phyloP scores from a whole-genome alignment of 2,113 vertebrate species.

The Semnopithecus entellus region DNA sequence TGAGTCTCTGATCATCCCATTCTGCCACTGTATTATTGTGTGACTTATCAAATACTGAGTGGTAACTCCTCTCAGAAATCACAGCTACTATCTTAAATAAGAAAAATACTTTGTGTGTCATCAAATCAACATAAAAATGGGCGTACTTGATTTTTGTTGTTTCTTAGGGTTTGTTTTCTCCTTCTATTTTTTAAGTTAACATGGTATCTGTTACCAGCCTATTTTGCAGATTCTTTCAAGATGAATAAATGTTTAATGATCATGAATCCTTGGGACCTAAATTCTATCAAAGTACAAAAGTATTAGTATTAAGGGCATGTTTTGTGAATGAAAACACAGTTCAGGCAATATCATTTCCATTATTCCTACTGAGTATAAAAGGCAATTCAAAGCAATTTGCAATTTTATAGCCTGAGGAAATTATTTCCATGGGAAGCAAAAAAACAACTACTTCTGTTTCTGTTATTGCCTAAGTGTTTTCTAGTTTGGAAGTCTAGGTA shows the following conservation, averaged over 20 bases:
- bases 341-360: slow-evolving; percentile 59
- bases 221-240: background rate
- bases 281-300: background rate
- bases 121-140: background rate
- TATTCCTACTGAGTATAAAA: slow-evolving; percentile 52
- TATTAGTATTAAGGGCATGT: slow-evolving; percentile 42
- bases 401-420: slow-evolving; percentile 56
- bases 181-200: background rate
- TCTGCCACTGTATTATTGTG: rapidly evolving
- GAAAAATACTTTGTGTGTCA: background rate
- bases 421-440: slow-evolving; percentile 29
- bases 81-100: background rate
- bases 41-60: rapidly evolving
- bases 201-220: background rate
- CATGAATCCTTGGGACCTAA: slow-evolving; percentile 41
- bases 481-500: background rate
- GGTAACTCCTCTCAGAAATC: background rate
- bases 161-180: background rate
- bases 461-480: background rate
- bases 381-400: slow-evolving; percentile 60
- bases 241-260: slow-evolving; percentile 35
- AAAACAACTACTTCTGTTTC: background rate
- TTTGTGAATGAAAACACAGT: slow-evolving; percentile 35
- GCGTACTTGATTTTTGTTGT: background rate
- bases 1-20: too few relatives aligned